These are phyloP conservation scores for Vanacampus margaritifer DNA, from an alignment of 2,113 vertebrate species.

Conservation along the genomic window DNA sequence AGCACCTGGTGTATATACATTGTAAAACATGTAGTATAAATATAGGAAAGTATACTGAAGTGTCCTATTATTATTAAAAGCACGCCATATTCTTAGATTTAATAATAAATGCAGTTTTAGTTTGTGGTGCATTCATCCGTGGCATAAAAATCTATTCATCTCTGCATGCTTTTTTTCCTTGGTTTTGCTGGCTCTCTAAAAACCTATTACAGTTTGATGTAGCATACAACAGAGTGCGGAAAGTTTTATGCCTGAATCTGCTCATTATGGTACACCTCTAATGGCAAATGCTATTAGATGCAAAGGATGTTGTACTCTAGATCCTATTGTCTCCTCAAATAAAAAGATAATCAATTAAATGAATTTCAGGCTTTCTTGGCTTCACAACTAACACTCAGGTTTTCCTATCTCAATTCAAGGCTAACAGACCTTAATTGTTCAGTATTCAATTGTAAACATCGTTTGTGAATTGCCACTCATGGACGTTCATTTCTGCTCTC, in stretches of 20 bases:
- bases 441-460: neutral
- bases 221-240: neutral
- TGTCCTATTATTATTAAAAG: too few relatives aligned
- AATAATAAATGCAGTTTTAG: too few relatives aligned
- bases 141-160: too few relatives aligned
- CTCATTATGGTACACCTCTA: neutral
- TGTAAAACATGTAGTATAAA: too few relatives aligned
- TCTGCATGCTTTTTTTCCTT: neutral
- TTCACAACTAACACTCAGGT: neutral
- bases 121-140: too few relatives aligned
- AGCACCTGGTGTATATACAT: too few relatives aligned
- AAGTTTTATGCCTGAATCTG: neutral
- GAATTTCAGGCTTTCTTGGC: neutral
- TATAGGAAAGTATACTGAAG: too few relatives aligned
- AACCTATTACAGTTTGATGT: neutral
- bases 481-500: constrained; percentile 1
- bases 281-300: constrained; percentile 8
- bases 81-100: too few relatives aligned
- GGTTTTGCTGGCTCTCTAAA: neutral
- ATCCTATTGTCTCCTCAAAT: neutral
- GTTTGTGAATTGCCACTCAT: neutral
- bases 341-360: neutral
- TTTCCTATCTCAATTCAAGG: neutral
- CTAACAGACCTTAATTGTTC: constrained; percentile 2
- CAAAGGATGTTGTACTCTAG: neutral